phyloP scores from a whole-genome alignment of 2,888 invertebrate species.

The Drosophila picticornis region DNA sequence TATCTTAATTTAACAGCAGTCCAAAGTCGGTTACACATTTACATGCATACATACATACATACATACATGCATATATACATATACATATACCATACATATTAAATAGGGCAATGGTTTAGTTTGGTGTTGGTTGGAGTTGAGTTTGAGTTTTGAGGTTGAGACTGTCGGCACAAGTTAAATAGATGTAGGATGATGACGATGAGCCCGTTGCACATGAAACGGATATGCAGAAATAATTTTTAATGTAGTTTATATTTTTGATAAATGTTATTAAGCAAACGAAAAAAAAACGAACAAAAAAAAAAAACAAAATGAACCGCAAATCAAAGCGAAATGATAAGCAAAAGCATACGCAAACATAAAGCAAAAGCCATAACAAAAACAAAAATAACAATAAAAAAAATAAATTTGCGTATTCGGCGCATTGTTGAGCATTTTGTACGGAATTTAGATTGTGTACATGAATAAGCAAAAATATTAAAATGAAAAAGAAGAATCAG shows the following conservation, averaged over 20 bases:
- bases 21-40: constrained; percentile 43
- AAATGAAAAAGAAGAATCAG: background rate
- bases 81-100: constrained; percentile 12
- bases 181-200: constrained; percentile 19
- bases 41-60: constrained; percentile 16
- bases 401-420: constrained; percentile 21
- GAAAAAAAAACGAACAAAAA: background rate
- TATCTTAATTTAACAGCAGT: constrained; percentile 48
- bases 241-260: constrained; percentile 83
- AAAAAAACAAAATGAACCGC: constrained; percentile 23
- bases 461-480: constrained; percentile 36
- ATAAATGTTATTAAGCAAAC: constrained; percentile 82
- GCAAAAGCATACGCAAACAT: constrained; percentile 36
- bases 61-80: constrained; percentile 14
- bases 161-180: constrained; percentile 54
- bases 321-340: constrained; percentile 49
- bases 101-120: constrained; percentile 51
- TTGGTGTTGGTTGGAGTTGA: constrained; percentile 37
- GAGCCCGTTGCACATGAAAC: constrained; percentile 16
- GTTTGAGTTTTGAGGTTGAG: constrained; percentile 46
- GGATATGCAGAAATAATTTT: constrained; percentile 63
- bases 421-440: constrained; percentile 73
- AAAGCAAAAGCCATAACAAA: constrained; percentile 24
- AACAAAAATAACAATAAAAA: constrained; percentile 5
- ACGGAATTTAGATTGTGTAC: constrained; percentile 73